phyloP scores from a whole-genome alignment of 2,113 vertebrate species.

The Mola mola region DNA sequence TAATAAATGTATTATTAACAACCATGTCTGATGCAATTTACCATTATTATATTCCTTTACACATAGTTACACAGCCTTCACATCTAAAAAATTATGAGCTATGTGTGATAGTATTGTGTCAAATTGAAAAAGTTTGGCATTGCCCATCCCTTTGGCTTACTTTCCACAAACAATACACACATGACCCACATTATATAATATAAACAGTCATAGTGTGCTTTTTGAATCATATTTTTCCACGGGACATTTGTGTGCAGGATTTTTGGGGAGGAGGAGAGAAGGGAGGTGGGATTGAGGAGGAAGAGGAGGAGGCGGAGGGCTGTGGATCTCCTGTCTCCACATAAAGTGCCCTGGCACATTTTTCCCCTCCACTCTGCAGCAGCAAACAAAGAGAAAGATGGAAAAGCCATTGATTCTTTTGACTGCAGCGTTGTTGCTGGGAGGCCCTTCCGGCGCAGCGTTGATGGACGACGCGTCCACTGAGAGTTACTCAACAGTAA shows the following conservation, averaged over 20 bases:
- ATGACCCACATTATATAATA: not conserved
- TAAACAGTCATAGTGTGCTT: not conserved
- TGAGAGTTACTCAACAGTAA: not conserved
- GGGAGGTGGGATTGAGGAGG: conserved; percentile 41
- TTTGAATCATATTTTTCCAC: not conserved
- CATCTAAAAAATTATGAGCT: no score
- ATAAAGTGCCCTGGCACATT: conserved; percentile 25
- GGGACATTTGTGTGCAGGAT: conserved; percentile 15
- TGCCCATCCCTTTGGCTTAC: no score
- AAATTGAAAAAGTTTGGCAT: no score
- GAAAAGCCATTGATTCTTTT: conserved; percentile 53
- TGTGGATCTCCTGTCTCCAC: conserved; percentile 36
- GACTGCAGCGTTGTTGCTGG: conserved; percentile 44
- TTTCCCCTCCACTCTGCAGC: conserved; percentile 7
- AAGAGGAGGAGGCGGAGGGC: conserved; percentile 43
- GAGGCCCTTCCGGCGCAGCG: conserved; percentile 2
- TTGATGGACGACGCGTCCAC: conserved; percentile 9
- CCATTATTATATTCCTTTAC: no score
- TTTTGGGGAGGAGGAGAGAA: conserved; percentile 17
- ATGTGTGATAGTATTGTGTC: no score
- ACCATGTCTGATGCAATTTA: no score
- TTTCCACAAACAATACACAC: not conserved
- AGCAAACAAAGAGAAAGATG: conserved; percentile 56
- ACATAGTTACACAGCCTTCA: no score
- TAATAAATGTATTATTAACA: no score